Evolutionary conservation across 2,888 invertebrate genomes (phyloP), one percentile per base, ranked within the genome.

Genomic region (Eupelmus urozonus): DNA sequence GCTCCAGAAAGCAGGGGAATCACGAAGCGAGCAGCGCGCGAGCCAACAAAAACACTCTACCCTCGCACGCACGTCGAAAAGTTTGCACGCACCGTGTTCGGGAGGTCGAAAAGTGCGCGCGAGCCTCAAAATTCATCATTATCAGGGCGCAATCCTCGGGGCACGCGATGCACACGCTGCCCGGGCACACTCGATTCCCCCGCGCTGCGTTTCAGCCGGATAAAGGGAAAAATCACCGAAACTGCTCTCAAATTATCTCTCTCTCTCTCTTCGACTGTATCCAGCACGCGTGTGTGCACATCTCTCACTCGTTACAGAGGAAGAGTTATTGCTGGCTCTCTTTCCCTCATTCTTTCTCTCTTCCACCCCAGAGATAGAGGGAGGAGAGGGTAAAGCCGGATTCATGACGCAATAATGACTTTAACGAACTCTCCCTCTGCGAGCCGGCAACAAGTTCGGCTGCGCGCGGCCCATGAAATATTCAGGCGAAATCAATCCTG

Each of bases 401-500:
- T 23, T 72, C 71, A 55, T 76, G 62, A 79, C 51, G 67, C 83
- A 85, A 87, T 88, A 88, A 88, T 85, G 86, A 88, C 83, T 85
- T 85, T 86, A 87, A 87, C 86, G 85, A 87, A 86, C 83, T 80
- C 79, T 16, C 83, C 27, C 55, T 62, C 51, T 5, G 34, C 59
- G 65, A 45, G 49, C 23, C 27, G 72, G 82, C 82, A 85, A 85
- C 85, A 85, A 88, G 86, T 85, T 86, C 80, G 82, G 82, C 81
- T 81, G n/a, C 78, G 82, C 73, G 80, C 63, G 81, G 76, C 74
- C 74, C 82, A 87, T 89, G 84, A 89, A 89, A 89, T 89, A 89
- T 89, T 89, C 88, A 89, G 83, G 82, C 84, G 85, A 86, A 88
- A 89, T 89, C 89, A 89, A 89, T 89, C 87, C 69, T 69, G 81